Conservation (phyloP, 1,140 invertebrate species). For the Meloidogyne floridensis region DNA sequence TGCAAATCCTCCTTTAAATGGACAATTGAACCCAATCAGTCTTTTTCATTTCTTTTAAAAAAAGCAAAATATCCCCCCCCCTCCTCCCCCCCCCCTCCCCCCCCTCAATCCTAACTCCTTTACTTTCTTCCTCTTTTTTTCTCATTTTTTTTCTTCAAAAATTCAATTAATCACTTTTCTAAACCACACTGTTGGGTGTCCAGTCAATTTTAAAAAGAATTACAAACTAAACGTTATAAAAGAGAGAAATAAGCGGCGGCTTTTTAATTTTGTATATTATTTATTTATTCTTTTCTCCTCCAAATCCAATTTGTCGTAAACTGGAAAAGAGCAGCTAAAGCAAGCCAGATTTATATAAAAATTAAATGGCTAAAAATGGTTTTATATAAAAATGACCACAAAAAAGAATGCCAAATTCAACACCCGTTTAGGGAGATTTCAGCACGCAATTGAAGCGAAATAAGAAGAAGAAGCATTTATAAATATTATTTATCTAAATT, state of each 20-base stretch:
- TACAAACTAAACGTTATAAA: not conserved
- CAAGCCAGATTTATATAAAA: not conserved
- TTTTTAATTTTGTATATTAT: not conserved
- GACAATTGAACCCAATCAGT: not conserved
- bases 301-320: not conserved
- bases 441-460: no score
- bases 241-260: no score
- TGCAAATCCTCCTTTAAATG: not conserved
- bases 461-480: no score
- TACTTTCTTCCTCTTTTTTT: no score
- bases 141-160: not conserved
- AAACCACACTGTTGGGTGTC: not conserved
- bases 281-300: not conserved
- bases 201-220: not conserved
- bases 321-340: not conserved
- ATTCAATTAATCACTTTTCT: conserved; percentile 20
- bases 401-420: no score
- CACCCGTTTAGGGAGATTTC: no score
- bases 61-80: not conserved
- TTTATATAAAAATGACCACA: no score
- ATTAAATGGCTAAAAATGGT: not conserved
- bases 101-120: no score
- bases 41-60: not conserved
- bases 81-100: no score
- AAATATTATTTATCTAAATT: no score